Percentiles rank a stretch among this genome's conserved stretches.
Evolutionary conservation across 2,113 vertebrate species (phyloP).

Genomic region (Taurulus bubalis): DNA sequence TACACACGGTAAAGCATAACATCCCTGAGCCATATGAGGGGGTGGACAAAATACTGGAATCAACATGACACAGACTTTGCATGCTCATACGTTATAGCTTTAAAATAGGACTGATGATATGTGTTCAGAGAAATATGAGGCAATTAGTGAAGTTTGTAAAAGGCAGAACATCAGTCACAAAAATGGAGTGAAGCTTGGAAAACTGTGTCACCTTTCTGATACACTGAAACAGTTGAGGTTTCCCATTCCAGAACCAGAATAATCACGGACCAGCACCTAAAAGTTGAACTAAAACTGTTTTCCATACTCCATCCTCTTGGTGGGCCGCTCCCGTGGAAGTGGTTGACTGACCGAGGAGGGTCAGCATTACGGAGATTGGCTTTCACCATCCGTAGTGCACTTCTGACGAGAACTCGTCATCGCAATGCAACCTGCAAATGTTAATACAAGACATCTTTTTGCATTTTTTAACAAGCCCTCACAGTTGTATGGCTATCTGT

Average conservation of each 20-base stretch:
- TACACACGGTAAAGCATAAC: slow-evolving; percentile 42
- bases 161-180: slow-evolving; percentile 44
- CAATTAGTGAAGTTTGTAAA: slow-evolving; percentile 38
- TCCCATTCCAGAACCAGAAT: neutral
- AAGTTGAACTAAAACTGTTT: neutral
- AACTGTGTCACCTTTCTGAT: slow-evolving; percentile 33
- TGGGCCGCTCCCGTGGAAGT: too few relatives aligned
- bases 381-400: too few relatives aligned
- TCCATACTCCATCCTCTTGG: too few relatives aligned
- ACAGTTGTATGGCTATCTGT: neutral
- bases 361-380: too few relatives aligned
- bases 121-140: slow-evolving; percentile 41
- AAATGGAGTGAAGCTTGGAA: slow-evolving; percentile 1
- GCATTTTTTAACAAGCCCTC: neutral
- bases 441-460: neutral
- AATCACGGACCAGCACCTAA: neutral
- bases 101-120: slow-evolving; percentile 18
- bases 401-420: too few relatives aligned
- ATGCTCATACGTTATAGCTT: slow-evolving; percentile 44
- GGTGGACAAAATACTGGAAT: slow-evolving; percentile 32
- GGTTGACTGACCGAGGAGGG: too few relatives aligned
- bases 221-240: neutral
- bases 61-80: slow-evolving; percentile 26
- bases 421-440: too few relatives aligned
- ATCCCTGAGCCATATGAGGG: slow-evolving; percentile 34